Evolutionary conservation across 2,888 invertebrate species (phyloP).

Genomic region (Asteroscopus sphinx): DNA sequence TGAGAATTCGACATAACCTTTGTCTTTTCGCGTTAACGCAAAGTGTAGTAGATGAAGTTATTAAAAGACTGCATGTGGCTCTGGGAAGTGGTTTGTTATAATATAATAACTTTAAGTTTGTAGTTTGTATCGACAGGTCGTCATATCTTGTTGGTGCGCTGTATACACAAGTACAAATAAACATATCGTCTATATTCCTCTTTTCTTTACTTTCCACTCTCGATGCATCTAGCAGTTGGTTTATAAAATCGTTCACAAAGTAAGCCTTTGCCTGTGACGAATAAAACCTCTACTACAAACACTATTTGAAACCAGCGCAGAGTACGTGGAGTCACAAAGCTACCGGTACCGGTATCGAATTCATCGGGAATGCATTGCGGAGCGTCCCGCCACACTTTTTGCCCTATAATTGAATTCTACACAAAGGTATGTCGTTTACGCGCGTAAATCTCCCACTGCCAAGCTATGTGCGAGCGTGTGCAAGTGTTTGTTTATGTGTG

Average conservation of each 20-base stretch:
- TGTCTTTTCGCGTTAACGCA: too few relatives aligned
- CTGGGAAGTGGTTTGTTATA: too few relatives aligned
- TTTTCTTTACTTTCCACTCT: too few relatives aligned
- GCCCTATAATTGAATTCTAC: constrained; percentile 50
- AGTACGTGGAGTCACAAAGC: constrained; percentile 27
- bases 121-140: too few relatives aligned
- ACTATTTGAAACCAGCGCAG: constrained; percentile 6
- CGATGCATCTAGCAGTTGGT: neutral
- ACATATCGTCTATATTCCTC: too few relatives aligned
- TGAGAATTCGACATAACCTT: too few relatives aligned
- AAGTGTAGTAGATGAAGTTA: too few relatives aligned
- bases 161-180: too few relatives aligned
- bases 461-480: constrained; percentile 3
- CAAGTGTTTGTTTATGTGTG: neutral
- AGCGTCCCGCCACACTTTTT: constrained; percentile 34
- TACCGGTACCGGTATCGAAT: constrained; percentile 27
- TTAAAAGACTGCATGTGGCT: too few relatives aligned
- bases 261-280: constrained; percentile 8
- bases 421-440: constrained; percentile 46
- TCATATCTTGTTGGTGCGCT: too few relatives aligned
- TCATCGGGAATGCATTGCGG: constrained; percentile 42
- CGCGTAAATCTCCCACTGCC: constrained; percentile 40
- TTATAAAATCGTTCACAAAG: constrained; percentile 7
- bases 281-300: constrained; percentile 3
- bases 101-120: too few relatives aligned